Evolutionary conservation across 35 echinoderm and acorn worm genomes (phyloP), one percentile per base, ranked within the genome.

Genomic region (Apostichopus parvimensis): DNA sequence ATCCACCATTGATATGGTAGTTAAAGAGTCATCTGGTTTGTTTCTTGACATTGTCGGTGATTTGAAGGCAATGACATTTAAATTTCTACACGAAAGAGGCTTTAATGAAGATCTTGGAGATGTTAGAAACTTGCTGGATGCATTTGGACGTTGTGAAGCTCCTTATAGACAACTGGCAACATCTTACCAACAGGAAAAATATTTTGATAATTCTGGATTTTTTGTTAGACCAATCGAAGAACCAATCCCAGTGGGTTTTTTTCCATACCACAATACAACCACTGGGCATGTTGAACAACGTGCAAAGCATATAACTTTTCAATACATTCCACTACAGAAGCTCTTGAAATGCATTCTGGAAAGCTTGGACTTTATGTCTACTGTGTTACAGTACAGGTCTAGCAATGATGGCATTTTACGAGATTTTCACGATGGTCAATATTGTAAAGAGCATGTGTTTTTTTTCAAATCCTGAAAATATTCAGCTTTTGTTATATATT

Each of bases 401-500:
- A 81, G 73, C 0, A 56, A 64, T 58, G 78, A 64, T 77, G 88
- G 52, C 8, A 75, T 20, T 53, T 92, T 23, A 14, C n/a, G 4
- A 21, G 85, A 21, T 89, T 89, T 89, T 62, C 53, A 81, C 56
- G 79, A 95, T 91, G 91, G 91, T 18, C 7, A 92, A 14, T 78
- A 73, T 10, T 93, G 57, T 91, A 20, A 26, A 56, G 6, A 80
- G 12, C 76, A 92, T 57, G 81, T 57, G 11, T n/a, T 92, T 3
- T 92, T 92, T 72, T 20, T 8, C 45, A 54, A 89, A 91, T 64
- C 95, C 79, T 76, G 8, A 93, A 76, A 82, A 89, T 45, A 70
- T 92, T 53, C 79, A 89, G 58, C 22, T 96, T 72, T 77, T 87
- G 6, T 79, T 97, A 17, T 97, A 97, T 72, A 87, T 93, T 58